Evolutionary conservation across 1,140 invertebrate species (phyloP).

Genomic region (Oncopodura yosiiana): DNA sequence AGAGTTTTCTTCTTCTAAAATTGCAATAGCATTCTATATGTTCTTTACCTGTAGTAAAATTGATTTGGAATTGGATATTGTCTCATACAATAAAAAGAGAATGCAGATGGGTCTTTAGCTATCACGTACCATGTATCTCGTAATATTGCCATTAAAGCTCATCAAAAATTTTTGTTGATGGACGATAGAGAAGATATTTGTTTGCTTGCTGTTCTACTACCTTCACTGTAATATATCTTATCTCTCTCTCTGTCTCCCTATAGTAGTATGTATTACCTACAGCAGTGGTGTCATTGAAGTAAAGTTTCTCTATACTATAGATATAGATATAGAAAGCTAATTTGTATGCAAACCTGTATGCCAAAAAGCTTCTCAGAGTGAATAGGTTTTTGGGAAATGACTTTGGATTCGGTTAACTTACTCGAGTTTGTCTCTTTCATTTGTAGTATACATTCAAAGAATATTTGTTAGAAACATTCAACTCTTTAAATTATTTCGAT

Average conservation of each 20-base stretch:
- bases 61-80: not conserved
- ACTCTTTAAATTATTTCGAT: not conserved
- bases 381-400: constrained; percentile 27
- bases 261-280: not conserved
- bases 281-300: not conserved
- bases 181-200: constrained; percentile 9
- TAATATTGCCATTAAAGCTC: constrained; percentile 1
- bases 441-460: not conserved
- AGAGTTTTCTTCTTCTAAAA: too few relatives aligned
- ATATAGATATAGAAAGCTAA: too few relatives aligned
- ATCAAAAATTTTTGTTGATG: constrained; percentile 20
- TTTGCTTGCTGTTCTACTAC: constrained; percentile 12
- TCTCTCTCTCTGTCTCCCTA: too few relatives aligned
- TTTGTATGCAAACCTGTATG: constrained; percentile 28
- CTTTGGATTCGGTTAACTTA: constrained; percentile 25
- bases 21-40: too few relatives aligned
- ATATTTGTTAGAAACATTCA: not conserved
- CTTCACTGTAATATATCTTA: not conserved
- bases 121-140: not conserved
- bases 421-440: not conserved
- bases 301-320: too few relatives aligned
- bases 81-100: not conserved
- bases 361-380: constrained; percentile 21
- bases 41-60: not conserved
- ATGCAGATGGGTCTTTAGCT: not conserved